Evolutionary conservation across 2,113 vertebrate genomes (phyloP).

Genomic region (Ceuthmochares aereus): DNA sequence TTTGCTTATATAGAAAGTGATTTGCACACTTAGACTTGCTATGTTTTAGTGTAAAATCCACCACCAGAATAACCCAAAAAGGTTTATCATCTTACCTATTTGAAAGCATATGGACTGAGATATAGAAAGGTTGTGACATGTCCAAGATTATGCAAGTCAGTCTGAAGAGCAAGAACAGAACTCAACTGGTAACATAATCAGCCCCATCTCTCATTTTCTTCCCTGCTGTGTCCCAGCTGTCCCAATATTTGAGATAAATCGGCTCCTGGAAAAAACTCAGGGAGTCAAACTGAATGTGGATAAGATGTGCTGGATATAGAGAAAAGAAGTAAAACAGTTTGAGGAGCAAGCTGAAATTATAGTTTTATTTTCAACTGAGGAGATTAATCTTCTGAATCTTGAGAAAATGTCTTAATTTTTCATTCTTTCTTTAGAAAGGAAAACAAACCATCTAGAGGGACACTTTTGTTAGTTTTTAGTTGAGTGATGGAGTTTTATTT

Average conservation of each 20-base stretch:
- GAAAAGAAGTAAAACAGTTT: neutral
- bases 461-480: neutral
- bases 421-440: neutral
- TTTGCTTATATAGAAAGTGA: neutral
- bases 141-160: neutral
- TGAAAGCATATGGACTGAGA: neutral
- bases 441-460: neutral
- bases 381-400: neutral
- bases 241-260: constrained; percentile 54
- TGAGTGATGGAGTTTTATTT: neutral
- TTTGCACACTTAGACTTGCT: neutral
- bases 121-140: neutral
- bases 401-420: constrained; percentile 1
- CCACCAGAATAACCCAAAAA: neutral
- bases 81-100: neutral
- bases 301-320: neutral
- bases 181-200: neutral
- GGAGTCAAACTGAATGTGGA: neutral
- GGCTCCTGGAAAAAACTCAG: constrained; percentile 5
- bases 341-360: neutral
- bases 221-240: constrained; percentile 57
- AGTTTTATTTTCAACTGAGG: neutral
- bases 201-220: constrained; percentile 31
- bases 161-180: constrained; percentile 1
- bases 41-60: neutral